These are phyloP conservation scores for Salvelinus alpinus DNA, from an alignment of 2,113 vertebrate species.

Conservation along the genomic window DNA sequence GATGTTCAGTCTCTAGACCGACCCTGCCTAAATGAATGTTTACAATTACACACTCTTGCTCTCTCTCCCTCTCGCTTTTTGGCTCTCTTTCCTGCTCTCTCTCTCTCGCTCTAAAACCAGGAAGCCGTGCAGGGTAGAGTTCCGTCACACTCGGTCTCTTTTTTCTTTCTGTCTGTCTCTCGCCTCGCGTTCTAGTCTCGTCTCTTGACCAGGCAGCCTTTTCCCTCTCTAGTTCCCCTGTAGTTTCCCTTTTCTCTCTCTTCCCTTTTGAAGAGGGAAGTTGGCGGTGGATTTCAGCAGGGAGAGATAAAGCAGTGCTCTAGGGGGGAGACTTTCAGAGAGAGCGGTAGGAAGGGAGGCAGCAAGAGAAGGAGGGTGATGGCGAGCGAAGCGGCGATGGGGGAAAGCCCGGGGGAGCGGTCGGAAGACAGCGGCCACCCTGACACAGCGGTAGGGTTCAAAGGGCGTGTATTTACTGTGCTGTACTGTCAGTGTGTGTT, in stretches of 20 bases:
- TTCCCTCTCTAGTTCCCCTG: too few relatives aligned
- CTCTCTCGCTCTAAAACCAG: too few relatives aligned
- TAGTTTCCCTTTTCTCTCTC: neutral
- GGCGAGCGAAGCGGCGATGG: neutral
- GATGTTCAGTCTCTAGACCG: too few relatives aligned
- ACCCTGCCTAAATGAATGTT: too few relatives aligned
- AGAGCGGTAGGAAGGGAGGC: neutral
- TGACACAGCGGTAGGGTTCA: neutral
- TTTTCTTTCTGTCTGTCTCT: neutral
- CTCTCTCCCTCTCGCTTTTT: too few relatives aligned
- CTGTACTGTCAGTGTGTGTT: neutral
- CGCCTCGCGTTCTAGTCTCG: neutral
- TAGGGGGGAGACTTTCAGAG: neutral
- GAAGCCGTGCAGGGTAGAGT: too few relatives aligned
- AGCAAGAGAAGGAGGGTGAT: neutral
- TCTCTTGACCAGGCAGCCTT: neutral
- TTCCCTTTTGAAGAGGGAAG: neutral
- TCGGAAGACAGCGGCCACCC: neutral
- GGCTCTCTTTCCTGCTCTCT: neutral
- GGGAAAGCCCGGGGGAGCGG: neutral
- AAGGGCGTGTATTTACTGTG: neutral
- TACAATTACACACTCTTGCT: too few relatives aligned
- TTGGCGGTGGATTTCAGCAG: constrained; percentile 1
- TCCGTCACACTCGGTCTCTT: neutral
- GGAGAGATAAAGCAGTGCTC: neutral